These are phyloP conservation scores for Phrynocephalus vlangalii DNA, from an alignment of 2,797 vertebrate genomes.

Conservation along the genomic window DNA sequence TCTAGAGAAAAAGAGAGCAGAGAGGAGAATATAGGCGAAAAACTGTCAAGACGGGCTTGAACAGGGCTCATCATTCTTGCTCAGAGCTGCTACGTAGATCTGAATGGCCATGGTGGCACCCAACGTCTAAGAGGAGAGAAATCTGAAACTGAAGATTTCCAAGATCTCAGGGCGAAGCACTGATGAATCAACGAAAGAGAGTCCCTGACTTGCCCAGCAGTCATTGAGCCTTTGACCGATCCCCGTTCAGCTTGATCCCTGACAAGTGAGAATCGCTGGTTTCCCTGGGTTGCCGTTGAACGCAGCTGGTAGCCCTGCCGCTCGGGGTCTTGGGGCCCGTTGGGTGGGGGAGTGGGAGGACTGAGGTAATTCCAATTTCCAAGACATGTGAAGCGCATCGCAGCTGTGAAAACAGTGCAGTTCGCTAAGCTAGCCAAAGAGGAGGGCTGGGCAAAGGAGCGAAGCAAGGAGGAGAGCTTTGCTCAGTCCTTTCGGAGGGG, in stretches of 20 bases:
- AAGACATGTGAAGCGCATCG: background rate
- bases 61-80: no score
- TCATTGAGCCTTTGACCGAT: background rate
- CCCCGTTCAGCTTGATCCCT: background rate
- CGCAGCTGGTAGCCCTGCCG: background rate
- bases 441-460: background rate
- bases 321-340: background rate
- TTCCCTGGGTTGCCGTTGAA: background rate
- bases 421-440: background rate
- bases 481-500: background rate
- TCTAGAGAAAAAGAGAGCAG: no score
- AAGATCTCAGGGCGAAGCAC: background rate
- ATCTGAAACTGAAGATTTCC: background rate
- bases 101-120: no score
- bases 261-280: background rate
- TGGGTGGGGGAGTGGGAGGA: background rate
- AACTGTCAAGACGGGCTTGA: no score
- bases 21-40: no score
- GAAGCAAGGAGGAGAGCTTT: background rate
- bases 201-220: background rate
- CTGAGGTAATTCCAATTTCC: constrained; percentile 15
- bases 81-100: no score
- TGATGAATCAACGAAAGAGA: background rate
- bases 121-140: no score
- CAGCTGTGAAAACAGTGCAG: constrained; percentile 42